These are phyloP conservation scores for Crotalus tigris DNA, from an alignment of 2,113 vertebrate species.

Conservation along the genomic window DNA sequence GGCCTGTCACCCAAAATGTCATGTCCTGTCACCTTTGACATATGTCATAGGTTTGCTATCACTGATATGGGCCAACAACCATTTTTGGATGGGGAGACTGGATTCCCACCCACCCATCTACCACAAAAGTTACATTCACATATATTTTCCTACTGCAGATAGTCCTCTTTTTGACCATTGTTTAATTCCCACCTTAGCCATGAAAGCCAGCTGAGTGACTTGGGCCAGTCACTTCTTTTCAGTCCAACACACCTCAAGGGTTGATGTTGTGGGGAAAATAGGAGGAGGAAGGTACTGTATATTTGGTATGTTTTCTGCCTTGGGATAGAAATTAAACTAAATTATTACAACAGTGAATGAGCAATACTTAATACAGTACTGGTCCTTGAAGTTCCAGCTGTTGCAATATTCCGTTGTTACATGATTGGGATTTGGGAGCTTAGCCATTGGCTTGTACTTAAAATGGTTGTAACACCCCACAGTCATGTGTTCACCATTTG, in stretches of 20 bases:
- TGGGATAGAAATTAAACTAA: neutral
- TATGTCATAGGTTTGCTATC: neutral
- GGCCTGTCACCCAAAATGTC: neutral
- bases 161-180: neutral
- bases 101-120: neutral
- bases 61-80: neutral
- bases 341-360: no score
- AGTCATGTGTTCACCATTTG: no score
- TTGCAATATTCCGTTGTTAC: no score
- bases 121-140: neutral
- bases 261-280: neutral
- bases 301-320: neutral
- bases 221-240: neutral
- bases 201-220: no score
- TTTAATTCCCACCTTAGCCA: neutral
- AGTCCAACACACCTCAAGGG: neutral
- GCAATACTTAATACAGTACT: no score
- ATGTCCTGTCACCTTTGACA: neutral
- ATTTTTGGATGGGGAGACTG: neutral
- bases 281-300: neutral
- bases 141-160: neutral
- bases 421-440: no score
- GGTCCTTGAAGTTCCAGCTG: no score
- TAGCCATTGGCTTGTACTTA: no score
- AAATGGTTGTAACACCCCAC: no score